Conservation (phyloP, 2,888 invertebrate genomes). For the Parnassius orleans region DNA sequence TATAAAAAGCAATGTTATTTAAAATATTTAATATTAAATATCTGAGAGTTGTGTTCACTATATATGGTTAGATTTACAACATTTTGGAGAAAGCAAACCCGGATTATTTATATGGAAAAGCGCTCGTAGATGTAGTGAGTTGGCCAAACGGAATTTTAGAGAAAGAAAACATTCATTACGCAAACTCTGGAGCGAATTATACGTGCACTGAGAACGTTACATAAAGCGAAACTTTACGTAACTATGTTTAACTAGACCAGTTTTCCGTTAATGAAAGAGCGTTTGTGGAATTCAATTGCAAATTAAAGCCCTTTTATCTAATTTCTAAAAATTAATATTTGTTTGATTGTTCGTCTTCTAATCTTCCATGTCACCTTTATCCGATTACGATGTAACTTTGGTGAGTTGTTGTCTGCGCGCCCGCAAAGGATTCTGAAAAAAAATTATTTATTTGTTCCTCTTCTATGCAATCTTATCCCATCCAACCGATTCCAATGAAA, state of each 20-base stretch:
- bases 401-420: too few relatives aligned
- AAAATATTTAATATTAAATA: not conserved
- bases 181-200: conserved; percentile 26
- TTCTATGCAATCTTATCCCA: too few relatives aligned
- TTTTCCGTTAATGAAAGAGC: conserved; percentile 22
- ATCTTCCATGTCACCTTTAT: too few relatives aligned
- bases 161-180: conserved; percentile 30
- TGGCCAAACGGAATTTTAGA: conserved; percentile 29
- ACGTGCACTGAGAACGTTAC: conserved; percentile 17
- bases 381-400: too few relatives aligned
- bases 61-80: not conserved
- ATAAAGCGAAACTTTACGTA: conserved; percentile 24
- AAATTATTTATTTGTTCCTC: too few relatives aligned
- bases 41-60: not conserved
- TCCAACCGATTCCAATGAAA: too few relatives aligned
- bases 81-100: not conserved
- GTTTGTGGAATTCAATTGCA: conserved; percentile 13
- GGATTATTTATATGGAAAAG: conserved; percentile 18
- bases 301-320: not conserved
- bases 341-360: too few relatives aligned
- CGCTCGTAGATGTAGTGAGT: conserved; percentile 14
- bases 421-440: too few relatives aligned
- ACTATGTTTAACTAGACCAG: conserved; percentile 26
- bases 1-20: too few relatives aligned
- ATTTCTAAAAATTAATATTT: too few relatives aligned